Conservation (phyloP, 2,797 vertebrate species). For the Eleutherodactylus coqui region DNA sequence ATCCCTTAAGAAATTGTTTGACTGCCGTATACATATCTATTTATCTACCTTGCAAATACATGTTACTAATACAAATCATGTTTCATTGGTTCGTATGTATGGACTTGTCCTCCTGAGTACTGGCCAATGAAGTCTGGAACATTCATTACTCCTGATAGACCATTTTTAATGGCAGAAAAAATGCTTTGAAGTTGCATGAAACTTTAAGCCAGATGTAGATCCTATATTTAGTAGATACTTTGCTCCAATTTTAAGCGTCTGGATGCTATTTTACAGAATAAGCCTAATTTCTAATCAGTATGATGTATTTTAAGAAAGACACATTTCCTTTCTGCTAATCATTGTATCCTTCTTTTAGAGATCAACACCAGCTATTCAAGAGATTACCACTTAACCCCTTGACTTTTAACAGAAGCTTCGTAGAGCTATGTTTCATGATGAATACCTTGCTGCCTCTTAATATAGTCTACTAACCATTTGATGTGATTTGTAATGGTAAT, state of each 20-base stretch:
- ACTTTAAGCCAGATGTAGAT: constrained; percentile 53
- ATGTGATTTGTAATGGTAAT: no score
- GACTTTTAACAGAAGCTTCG: neutral
- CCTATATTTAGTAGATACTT: constrained; percentile 24
- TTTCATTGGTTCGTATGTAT: neutral
- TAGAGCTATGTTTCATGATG: neutral
- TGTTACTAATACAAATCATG: neutral
- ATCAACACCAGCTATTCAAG: neutral
- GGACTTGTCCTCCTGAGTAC: neutral
- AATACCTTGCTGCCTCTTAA: neutral
- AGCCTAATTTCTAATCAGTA: constrained; percentile 17
- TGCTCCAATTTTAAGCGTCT: constrained; percentile 45
- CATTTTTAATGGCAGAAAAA: constrained; percentile 31
- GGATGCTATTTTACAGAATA: constrained; percentile 45
- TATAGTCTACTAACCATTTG: no score
- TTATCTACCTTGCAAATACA: neutral
- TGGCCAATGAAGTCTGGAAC: constrained; percentile 1
- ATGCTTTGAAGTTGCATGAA: constrained; percentile 49
- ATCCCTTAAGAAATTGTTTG: constrained; percentile 1
- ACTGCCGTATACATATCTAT: constrained; percentile 5
- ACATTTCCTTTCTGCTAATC: neutral
- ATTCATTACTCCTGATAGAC: neutral
- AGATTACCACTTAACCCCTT: neutral
- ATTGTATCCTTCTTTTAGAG: neutral
- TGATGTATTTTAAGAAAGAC: constrained; percentile 19